Evolutionary conservation across 2,888 invertebrate genomes (phyloP).

Genomic region (Metacarcinus magister): DNA sequence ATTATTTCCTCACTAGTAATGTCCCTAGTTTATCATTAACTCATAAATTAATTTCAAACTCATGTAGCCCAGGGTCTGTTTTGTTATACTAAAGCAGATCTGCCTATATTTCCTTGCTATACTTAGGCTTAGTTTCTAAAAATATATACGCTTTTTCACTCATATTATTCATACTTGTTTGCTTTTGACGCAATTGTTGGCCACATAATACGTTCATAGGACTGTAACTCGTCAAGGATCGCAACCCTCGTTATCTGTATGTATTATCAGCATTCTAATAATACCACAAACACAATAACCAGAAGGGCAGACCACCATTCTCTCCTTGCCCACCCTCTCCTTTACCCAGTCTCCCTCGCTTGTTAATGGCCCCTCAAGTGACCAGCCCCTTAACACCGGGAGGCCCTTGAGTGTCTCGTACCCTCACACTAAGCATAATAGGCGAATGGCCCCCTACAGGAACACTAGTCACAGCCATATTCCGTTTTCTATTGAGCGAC

Average conservation of each 20-base stretch:
- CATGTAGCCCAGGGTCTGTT: no score
- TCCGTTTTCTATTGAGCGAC: conserved; percentile 49
- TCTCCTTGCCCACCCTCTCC: neutral
- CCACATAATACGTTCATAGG: neutral
- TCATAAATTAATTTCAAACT: no score
- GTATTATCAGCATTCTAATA: neutral
- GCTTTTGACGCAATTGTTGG: neutral
- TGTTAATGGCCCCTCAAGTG: neutral
- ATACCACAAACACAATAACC: conserved; percentile 20
- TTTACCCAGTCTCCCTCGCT: neutral
- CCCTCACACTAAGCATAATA: conserved; percentile 35
- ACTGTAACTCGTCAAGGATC: neutral
- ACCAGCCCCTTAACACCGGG: conserved; percentile 4
- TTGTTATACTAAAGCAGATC: no score
- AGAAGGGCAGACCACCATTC: neutral
- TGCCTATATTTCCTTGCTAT: no score
- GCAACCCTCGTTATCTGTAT: neutral
- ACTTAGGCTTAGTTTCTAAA: no score
- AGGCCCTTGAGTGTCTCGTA: neutral
- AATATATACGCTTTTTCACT: no score
- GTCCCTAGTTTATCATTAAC: no score
- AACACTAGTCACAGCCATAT: conserved; percentile 18
- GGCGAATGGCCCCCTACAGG: conserved; percentile 42
- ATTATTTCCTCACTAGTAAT: no score
- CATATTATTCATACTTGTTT: neutral